Conservation (phyloP, 2,888 invertebrate genomes). For the Melipona bicolor region DNA sequence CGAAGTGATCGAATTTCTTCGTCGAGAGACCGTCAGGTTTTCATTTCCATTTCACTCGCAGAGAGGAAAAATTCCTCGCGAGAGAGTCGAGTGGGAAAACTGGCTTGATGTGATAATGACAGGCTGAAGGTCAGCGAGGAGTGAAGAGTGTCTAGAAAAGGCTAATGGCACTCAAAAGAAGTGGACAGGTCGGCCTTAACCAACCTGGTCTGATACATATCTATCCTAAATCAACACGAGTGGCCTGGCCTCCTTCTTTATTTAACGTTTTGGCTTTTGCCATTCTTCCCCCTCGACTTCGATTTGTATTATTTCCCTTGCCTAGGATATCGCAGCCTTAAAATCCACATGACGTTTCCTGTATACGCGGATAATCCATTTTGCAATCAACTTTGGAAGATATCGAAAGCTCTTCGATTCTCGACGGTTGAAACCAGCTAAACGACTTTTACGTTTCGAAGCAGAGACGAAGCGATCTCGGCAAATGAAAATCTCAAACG, state of each 20-base stretch:
- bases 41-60: not conserved
- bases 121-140: constrained; percentile 75
- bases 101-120: constrained; percentile 79
- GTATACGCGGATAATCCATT: not conserved
- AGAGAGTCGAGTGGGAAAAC: constrained; percentile 20
- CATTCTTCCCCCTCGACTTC: constrained; percentile 59
- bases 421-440: not conserved
- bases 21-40: not conserved
- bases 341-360: not conserved
- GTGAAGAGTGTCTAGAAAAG: constrained; percentile 77
- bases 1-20: too few species aligned
- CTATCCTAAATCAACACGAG: constrained; percentile 83
- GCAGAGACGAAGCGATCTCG: too few species aligned
- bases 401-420: not conserved
- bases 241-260: constrained; percentile 57
- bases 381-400: not conserved
- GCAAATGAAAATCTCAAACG: too few species aligned
- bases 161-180: constrained; percentile 82
- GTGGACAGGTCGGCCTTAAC: constrained; percentile 82
- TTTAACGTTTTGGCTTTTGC: constrained; percentile 75
- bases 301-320: constrained; percentile 40
- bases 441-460: not conserved
- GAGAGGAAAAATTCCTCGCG: constrained; percentile 44
- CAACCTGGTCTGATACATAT: constrained; percentile 81
- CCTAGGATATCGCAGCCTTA: constrained; percentile 8